Conservation (phyloP, 2,113 vertebrate species). For the Greenwoodochromis staneri region DNA sequence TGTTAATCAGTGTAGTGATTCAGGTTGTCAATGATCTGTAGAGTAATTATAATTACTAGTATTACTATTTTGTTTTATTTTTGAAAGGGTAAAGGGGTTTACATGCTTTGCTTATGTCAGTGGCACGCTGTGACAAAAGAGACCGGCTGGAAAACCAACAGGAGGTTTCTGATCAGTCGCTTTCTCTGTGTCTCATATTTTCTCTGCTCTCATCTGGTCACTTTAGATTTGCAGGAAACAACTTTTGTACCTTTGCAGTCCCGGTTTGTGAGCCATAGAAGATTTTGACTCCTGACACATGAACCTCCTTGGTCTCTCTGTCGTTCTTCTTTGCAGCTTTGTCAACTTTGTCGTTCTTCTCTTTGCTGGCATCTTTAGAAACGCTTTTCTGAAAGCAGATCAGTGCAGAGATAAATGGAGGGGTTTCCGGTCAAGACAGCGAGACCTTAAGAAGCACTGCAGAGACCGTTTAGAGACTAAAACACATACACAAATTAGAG, state of each 20-base stretch:
- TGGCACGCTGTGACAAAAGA: fast-evolving
- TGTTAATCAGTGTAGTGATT: neutral
- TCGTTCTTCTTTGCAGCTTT: constrained; percentile 6
- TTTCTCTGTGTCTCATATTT: neutral
- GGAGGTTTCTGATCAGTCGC: neutral
- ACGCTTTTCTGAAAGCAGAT: constrained; percentile 18
- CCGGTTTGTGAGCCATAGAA: constrained; percentile 92
- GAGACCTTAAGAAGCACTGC: neutral
- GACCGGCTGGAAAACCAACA: neutral
- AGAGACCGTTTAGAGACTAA: neutral
- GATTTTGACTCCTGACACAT: constrained; percentile 80
- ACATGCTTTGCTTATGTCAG: neutral
- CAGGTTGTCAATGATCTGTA: neutral
- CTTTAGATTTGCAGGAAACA: neutral
- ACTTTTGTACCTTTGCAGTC: constrained; percentile 81
- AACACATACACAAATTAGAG: neutral
- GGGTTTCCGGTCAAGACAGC: neutral
- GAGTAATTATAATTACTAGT: neutral
- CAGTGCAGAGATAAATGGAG: neutral
- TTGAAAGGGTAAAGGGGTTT: fast-evolving
- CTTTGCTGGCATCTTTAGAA: neutral
- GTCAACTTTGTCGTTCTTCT: neutral
- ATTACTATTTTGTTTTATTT: neutral
- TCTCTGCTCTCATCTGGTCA: neutral
- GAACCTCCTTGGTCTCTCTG: constrained; percentile 33